These are phyloP conservation scores for Euthynnus affinis DNA, from an alignment of 2,797 vertebrate species.

Conservation along the genomic window DNA sequence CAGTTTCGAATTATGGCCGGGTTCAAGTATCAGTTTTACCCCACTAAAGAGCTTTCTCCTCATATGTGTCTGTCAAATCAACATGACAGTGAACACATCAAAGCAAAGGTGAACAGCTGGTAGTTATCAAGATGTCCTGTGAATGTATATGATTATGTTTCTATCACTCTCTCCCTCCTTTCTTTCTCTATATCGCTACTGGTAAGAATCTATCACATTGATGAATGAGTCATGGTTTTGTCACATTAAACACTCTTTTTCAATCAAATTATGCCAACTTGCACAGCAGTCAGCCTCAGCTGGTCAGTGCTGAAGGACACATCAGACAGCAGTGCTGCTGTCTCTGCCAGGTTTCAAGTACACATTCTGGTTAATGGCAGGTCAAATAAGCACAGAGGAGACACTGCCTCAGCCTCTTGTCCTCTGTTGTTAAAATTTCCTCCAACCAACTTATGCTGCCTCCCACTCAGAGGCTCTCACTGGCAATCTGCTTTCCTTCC, in stretches of 20 bases:
- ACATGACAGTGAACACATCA: constrained; percentile 4
- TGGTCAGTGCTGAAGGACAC: constrained; percentile 66
- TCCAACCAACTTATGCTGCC: constrained; percentile 59
- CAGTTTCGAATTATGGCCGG: background rate
- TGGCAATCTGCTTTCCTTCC: constrained; percentile 43
- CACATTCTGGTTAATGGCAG: constrained; percentile 69
- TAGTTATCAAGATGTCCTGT: constrained; percentile 11
- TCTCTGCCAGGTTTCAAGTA: constrained; percentile 60
- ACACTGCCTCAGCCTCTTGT: constrained; percentile 53
- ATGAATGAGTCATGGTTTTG: constrained; percentile 74
- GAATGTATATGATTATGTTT: constrained; percentile 11
- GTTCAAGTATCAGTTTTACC: background rate
- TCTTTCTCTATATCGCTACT: background rate
- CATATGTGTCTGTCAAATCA: constrained; percentile 1
- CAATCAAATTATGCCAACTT: constrained; percentile 62
- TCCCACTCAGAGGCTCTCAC: constrained; percentile 63
- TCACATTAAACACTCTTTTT: constrained; percentile 70
- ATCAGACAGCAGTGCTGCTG: constrained; percentile 38
- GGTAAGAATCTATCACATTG: constrained; percentile 53
- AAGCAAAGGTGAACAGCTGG: constrained; percentile 8
- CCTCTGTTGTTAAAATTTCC: constrained; percentile 53
- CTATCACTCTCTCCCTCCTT: background rate
- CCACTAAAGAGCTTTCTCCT: background rate
- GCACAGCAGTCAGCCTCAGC: constrained; percentile 44
- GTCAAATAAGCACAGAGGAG: constrained; percentile 61